Base-by-base conservation (phyloP, 2,797 vertebrate species). In the Bufotes viridis region DNA sequence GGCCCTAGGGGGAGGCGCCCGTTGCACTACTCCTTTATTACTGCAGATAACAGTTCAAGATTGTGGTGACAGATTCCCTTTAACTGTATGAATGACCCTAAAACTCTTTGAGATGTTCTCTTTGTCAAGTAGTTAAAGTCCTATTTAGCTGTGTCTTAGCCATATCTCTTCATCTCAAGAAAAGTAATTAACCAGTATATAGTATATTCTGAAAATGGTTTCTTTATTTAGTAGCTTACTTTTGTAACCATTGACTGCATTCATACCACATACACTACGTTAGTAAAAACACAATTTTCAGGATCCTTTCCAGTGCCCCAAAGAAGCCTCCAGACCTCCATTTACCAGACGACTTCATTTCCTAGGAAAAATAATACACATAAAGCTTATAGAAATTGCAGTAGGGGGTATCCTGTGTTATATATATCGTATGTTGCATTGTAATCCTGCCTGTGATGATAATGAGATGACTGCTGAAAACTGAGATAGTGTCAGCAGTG, bases 151-250 rank as follows among this genome's bases (percentile, higher is more conserved):
- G 42, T 42, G 5, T 42, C 42, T 42, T 42, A 42, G 42, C 42
- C 42, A 42, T 42, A 42, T 3, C 42, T 42, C 42, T 42, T 42
- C 6, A 4, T 42, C 5, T 42, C 4, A 18, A 63, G 58, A 42
- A 7, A 24, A 12, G 58, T 20, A 3, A 11, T 60, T 20, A 18
- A 8, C 3, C 20, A 8, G n/a, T 20, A 65, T 24, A 15, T 20
- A 15, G 18, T 65, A 49, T 51, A 81, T 65, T 49, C 6, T 49
- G 12, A 53, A 1, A 20, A n/a, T 51, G 5, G 20, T 12, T 49
- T 63, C 67, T 84, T 83, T 83, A 83, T 70, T 83, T 9, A 55
- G 49, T 7, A 57, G 65, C 12, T n/a, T 67, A 26, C n/a, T 69
- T 13, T 55, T 18, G n/a, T 49, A 83, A 58, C 15, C 1, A 26